Base-by-base conservation (phyloP, 2,113 vertebrate species). In the Eulemur rufifrons region DNA sequence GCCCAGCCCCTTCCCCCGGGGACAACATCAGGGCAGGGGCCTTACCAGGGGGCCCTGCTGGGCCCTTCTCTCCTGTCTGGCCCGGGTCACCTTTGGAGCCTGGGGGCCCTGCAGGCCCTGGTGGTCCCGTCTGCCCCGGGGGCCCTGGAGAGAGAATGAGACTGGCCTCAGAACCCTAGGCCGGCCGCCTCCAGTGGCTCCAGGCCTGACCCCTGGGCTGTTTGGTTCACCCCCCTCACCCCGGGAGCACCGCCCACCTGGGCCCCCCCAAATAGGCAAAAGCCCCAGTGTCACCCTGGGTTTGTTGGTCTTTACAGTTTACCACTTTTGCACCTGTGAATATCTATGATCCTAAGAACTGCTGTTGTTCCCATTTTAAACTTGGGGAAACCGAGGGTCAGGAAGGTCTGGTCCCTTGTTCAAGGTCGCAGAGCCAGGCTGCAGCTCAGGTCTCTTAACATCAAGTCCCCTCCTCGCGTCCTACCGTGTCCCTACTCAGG, bases 71-170 rank as follows among this genome's bases (percentile, higher is more conserved):
- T 3, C 99, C 99, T 0, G 97, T 95, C 17, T 98, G 98, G 61
- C 99, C 99, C 64, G 95, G 97, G 96, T 98, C 98, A 71, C 99
- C 99, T 97, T 99, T 99, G 63, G 99, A 98, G 13, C 99, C 99
- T 5, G 97, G 98, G 85, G 98, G 98, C 3, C 99, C 99, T 7
- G 97, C 97, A 0, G 98, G 98, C 29, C 98, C 98, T 0, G 98
- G 98, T 39, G 98, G 98, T 81, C 99, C 99, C 1, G 96, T 98
- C 92, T 98, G 98, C 59, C 99, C 99, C 0, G 98, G 98, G 32
- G 98, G 94, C 3, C 99, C 98, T 99, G 97, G 27, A 97, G 64
- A 91, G 56, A 94, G 93, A 97, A 59, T 3, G 37, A 71, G 76
- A 68, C 0, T 2, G 20, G 23, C 6, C 69, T 92, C 83, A 89